Evolutionary conservation across 2,797 vertebrate species (phyloP).

Genomic region (Chanos chanos): DNA sequence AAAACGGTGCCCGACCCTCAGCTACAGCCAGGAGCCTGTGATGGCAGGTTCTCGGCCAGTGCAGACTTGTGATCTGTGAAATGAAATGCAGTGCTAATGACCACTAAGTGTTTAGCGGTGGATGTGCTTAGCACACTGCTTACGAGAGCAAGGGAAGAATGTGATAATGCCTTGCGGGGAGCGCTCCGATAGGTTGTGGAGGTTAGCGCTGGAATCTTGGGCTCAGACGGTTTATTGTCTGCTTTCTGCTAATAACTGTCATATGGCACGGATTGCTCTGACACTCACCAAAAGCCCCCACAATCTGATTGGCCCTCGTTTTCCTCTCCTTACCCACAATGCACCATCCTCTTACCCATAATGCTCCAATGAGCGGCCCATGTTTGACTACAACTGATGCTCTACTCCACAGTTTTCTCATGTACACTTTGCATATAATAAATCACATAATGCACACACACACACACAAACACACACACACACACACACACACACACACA

Average conservation of each 20-base stretch:
- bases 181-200: conserved; percentile 58
- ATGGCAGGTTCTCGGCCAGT: background rate
- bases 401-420: too few relatives aligned
- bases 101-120: conserved; percentile 35
- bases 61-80: background rate
- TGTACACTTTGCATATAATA: too few relatives aligned
- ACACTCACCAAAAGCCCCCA: conserved; percentile 48
- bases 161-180: conserved; percentile 78
- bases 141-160: conserved; percentile 86
- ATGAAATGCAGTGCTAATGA: background rate
- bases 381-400: too few relatives aligned
- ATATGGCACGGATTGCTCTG: conserved; percentile 92
- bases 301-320: conserved; percentile 11
- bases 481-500: too few relatives aligned
- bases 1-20: too few relatives aligned
- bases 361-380: too few relatives aligned
- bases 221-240: conserved; percentile 74
- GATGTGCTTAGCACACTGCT: conserved; percentile 81
- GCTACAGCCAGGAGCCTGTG: too few relatives aligned
- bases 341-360: too few relatives aligned
- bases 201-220: conserved; percentile 79
- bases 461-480: too few relatives aligned
- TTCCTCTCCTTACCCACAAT: background rate
- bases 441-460: too few relatives aligned
- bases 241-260: conserved; percentile 87